A percentile compares a stretch with the other conserved stretches of the same genome.
phyloP scores from a whole-genome alignment of 2,113 vertebrate genomes.

The Pogona vitticeps region DNA sequence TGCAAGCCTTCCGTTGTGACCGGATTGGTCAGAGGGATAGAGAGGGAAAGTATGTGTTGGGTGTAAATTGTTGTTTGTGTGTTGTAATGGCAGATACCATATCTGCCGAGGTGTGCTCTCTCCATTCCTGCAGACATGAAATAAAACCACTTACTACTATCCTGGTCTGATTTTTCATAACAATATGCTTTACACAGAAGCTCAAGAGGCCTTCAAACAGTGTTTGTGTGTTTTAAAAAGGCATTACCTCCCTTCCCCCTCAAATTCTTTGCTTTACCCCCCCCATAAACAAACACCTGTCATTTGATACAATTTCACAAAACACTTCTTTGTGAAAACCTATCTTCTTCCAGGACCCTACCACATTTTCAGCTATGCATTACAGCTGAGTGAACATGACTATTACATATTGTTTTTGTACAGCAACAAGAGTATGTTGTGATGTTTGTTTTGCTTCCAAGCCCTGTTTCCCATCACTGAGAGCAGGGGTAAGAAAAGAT shows the following conservation, averaged over 20 bases:
- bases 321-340: not conserved
- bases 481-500: conserved; percentile 25
- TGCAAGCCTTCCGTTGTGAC: too few species aligned
- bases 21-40: too few species aligned
- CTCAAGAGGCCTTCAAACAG: conserved; percentile 25
- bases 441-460: conserved; percentile 49
- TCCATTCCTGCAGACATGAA: too few species aligned
- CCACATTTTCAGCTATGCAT: conserved; percentile 40
- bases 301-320: not conserved
- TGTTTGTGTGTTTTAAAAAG: not conserved
- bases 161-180: too few species aligned
- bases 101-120: too few species aligned
- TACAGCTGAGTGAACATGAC: conserved; percentile 17
- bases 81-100: too few species aligned
- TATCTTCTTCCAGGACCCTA: conserved; percentile 33
- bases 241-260: conserved; percentile 1
- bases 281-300: not conserved
- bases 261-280: conserved; percentile 1
- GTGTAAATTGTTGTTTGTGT: too few species aligned
- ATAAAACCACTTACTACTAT: too few species aligned
- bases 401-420: conserved; percentile 42
- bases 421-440: conserved; percentile 43
- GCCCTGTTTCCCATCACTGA: conserved; percentile 55
- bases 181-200: conserved; percentile 13
- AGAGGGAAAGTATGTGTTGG: too few species aligned